Percentiles rank a stretch among this genome's conserved stretches.
These are phyloP conservation scores for Irena cyanogastra DNA, from an alignment of 2,113 vertebrate species.

Conservation along the genomic window DNA sequence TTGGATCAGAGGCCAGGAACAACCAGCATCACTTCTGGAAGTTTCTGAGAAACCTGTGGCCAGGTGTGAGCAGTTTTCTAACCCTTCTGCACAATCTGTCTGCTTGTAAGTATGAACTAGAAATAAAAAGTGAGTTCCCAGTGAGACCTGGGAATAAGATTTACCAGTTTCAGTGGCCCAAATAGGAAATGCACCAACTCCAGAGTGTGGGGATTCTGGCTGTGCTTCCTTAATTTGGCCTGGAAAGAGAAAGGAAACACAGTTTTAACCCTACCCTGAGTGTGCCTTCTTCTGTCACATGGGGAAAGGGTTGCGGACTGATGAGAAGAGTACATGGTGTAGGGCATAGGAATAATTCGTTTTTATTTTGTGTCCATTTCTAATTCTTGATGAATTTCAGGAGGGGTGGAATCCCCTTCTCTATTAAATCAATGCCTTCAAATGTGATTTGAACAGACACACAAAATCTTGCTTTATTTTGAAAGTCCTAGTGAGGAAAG, in stretches of 20 bases:
- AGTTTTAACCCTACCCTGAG: background rate
- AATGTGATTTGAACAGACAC: background rate
- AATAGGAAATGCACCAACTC: conserved; percentile 93
- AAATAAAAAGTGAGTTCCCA: too few species aligned
- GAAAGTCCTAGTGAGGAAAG: background rate
- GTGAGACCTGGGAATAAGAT: background rate
- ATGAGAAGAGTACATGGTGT: background rate
- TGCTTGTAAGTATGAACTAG: too few species aligned
- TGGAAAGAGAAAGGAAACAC: conserved; percentile 48
- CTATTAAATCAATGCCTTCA: background rate
- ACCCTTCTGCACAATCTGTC: too few species aligned
- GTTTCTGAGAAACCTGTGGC: too few species aligned
- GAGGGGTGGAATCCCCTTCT: background rate
- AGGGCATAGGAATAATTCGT: too few species aligned
- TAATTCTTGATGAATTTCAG: background rate
- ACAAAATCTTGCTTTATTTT: background rate
- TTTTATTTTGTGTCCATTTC: background rate
- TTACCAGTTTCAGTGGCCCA: conserved; percentile 91
- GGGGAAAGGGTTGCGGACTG: background rate
- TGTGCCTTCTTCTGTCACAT: background rate
- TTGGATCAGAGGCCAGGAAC: too few species aligned
- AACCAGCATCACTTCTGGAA: too few species aligned
- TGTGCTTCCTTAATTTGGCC: conserved; percentile 91
- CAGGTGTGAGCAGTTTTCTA: too few species aligned
- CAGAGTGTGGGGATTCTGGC: conserved; percentile 86